Percentiles rank a stretch among this genome's conserved stretches.
Evolutionary conservation across 2,797 vertebrate species (phyloP).

Genomic region (Sebastes itinus): DNA sequence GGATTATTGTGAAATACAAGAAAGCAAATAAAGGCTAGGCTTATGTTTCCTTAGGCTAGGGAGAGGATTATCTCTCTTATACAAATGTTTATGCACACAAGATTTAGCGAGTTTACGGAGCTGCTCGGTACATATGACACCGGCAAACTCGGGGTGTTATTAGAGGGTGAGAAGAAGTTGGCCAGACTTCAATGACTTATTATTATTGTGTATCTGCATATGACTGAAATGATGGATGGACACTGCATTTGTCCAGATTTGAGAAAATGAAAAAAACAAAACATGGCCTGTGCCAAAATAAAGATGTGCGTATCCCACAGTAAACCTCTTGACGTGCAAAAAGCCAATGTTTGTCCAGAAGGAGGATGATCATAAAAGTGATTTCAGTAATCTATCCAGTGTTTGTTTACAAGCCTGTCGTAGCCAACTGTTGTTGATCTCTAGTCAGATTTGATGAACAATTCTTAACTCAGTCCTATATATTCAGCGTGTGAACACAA

Average conservation of each 20-base stretch:
- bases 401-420: conserved; percentile 39
- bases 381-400: conserved; percentile 29
- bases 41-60: conserved; percentile 35
- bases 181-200: neutral
- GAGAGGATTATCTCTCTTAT: conserved; percentile 37
- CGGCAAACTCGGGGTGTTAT: neutral
- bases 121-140: neutral
- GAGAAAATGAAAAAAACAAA: neutral
- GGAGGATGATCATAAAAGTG: conserved; percentile 18
- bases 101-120: conserved; percentile 31
- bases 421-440: conserved; percentile 23
- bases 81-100: conserved; percentile 22
- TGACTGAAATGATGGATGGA: neutral
- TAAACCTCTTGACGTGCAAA: neutral
- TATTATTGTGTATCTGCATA: neutral
- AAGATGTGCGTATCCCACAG: neutral
- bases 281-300: neutral
- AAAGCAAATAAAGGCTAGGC: conserved; percentile 10
- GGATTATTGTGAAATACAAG: conserved; percentile 32
- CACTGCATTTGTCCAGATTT: neutral
- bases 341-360: conserved; percentile 28
- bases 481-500: neutral
- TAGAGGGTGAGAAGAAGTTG: neutral
- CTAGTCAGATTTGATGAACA: conserved; percentile 7
- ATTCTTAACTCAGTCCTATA: neutral